phyloP scores from a whole-genome alignment of 2,113 vertebrate genomes.

The Trichomycterus rosablanca region DNA sequence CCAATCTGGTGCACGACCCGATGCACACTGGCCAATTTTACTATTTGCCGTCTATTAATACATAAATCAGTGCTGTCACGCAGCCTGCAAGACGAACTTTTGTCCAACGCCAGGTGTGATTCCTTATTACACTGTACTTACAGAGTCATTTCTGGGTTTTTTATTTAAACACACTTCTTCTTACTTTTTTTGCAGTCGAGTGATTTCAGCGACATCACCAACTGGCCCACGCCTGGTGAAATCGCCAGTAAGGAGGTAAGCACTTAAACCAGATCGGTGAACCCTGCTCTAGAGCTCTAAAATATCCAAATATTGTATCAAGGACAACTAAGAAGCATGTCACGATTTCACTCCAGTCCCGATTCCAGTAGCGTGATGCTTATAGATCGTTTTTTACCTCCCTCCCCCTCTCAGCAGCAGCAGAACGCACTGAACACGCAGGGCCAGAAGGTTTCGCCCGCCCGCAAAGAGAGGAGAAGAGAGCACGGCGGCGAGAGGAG shows the following conservation, averaged over 20 bases:
- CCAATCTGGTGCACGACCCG: too few relatives aligned
- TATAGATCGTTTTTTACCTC: neutral
- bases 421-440: slow-evolving; percentile 70
- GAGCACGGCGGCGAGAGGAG: slow-evolving; percentile 57
- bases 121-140: too few relatives aligned
- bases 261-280: neutral
- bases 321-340: neutral
- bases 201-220: slow-evolving; percentile 88
- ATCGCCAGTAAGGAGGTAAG: slow-evolving; percentile 83
- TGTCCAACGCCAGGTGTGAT: too few relatives aligned
- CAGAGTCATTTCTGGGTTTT: too few relatives aligned
- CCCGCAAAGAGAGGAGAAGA: slow-evolving; percentile 70
- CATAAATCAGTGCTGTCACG: too few relatives aligned
- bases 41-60: too few relatives aligned
- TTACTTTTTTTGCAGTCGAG: slow-evolving; percentile 66
- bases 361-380: too few relatives aligned
- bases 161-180: too few relatives aligned
- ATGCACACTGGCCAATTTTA: too few relatives aligned
- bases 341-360: too few relatives aligned
- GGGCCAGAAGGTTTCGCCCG: slow-evolving; percentile 68
- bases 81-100: too few relatives aligned
- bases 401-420: slow-evolving; percentile 61
- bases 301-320: too few relatives aligned
- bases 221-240: slow-evolving; percentile 94
- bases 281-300: neutral